Evolutionary conservation across 1,140 invertebrate species (phyloP).

Genomic region (Zaprionus taronus): DNA sequence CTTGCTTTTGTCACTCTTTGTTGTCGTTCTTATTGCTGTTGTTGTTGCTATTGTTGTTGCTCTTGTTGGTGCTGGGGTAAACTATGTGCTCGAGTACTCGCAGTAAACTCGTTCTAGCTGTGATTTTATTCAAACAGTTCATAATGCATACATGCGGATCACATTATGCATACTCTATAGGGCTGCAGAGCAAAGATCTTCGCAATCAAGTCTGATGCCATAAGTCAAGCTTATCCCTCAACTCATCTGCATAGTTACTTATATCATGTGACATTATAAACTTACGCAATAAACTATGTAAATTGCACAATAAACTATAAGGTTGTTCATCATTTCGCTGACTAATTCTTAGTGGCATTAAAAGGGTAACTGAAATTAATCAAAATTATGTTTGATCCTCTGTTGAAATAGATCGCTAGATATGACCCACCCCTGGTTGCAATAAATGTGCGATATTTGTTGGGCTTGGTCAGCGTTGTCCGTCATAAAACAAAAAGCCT

Average conservation of each 20-base stretch:
- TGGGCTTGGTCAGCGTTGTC: slow-evolving; percentile 69
- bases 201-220: background rate
- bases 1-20: slow-evolving; percentile 54
- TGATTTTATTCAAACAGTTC: slow-evolving; percentile 30
- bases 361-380: background rate
- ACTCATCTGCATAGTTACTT: background rate
- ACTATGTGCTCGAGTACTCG: slow-evolving; percentile 46
- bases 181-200: slow-evolving; percentile 14
- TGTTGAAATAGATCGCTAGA: background rate
- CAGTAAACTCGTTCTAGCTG: slow-evolving; percentile 68
- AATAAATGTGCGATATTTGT: slow-evolving; percentile 71
- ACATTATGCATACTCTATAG: slow-evolving; percentile 11
- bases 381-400: background rate
- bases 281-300: background rate
- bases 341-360: background rate
- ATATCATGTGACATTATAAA: background rate
- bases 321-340: background rate
- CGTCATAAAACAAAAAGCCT: slow-evolving; percentile 73
- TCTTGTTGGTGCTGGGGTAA: slow-evolving; percentile 35
- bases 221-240: background rate
- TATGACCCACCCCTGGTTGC: slow-evolving; percentile 56
- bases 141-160: slow-evolving; percentile 56
- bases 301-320: background rate
- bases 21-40: slow-evolving; percentile 43
- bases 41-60: slow-evolving; percentile 16